A percentile compares a stretch with the other conserved stretches of the same genome.
Evolutionary conservation across 2,888 invertebrate genomes (phyloP).

Genomic region (Mechanitis messenoides): DNA sequence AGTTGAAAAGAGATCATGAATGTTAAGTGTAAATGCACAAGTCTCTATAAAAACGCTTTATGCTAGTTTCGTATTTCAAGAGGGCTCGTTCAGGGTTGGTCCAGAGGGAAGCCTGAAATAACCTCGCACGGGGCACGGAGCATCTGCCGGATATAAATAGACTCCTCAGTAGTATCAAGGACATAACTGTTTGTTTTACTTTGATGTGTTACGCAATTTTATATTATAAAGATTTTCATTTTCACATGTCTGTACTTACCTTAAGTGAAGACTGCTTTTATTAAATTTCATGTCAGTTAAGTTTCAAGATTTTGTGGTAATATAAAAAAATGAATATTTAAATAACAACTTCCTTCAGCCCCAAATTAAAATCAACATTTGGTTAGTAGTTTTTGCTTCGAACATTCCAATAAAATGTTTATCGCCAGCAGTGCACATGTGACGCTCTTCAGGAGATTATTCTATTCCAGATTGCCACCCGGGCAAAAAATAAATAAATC

Average conservation of each 20-base stretch:
- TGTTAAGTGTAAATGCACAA: conserved; percentile 26
- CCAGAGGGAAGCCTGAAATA: conserved; percentile 57
- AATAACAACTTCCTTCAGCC: conserved; percentile 67
- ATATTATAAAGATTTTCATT: no score
- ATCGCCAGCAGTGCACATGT: conserved; percentile 67
- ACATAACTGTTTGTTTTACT: conserved; percentile 56
- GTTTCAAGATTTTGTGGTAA: conserved; percentile 19
- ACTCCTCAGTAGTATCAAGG: conserved; percentile 75
- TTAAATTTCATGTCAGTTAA: background rate
- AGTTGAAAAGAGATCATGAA: conserved; percentile 6
- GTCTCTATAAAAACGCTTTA: conserved; percentile 33
- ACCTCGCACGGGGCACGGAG: conserved; percentile 61
- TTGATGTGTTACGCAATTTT: background rate
- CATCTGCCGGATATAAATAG: conserved; percentile 70
- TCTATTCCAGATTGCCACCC: conserved; percentile 75
- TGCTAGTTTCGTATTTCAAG: conserved; percentile 36
- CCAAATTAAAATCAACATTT: conserved; percentile 68
- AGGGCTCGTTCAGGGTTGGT: conserved; percentile 33
- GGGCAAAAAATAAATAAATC: conserved; percentile 75
- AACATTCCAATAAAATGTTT: conserved; percentile 76
- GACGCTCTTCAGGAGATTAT: conserved; percentile 68
- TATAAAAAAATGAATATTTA: conserved; percentile 46
- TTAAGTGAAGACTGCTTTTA: background rate
- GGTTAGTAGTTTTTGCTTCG: conserved; percentile 68
- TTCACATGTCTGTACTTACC: background rate